Base-by-base conservation (phyloP, 2,888 invertebrate genomes). In the Coelopa pilipes region DNA sequence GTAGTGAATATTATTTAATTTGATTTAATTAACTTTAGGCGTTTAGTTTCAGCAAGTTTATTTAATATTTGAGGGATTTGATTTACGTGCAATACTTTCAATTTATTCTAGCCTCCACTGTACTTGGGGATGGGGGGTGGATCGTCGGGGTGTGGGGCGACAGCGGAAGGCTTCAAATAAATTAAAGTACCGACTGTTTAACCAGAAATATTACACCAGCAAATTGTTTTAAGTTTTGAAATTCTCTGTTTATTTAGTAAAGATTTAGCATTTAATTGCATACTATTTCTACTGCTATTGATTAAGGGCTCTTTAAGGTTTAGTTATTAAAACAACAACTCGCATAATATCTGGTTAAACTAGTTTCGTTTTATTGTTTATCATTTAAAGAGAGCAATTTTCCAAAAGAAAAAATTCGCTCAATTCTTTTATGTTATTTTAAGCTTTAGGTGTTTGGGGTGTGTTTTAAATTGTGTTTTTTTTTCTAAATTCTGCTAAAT, bases 171-270 rank as follows among this genome's bases (percentile, higher is more conserved):
- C 81, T 82, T 82, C 80, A 86, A 86, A 86, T 86, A 86, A 86
- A 85, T 82, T 81, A 82, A 85, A 85, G 85, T 83, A 85, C 82
- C 82, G 85, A 82, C 82, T 82, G 85, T 84, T 84, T 85, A 86
- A 86, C 85, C 84, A 84, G 84, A 82, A 80, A 86, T 86, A 86
- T 86, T 86, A 86, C 86, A 86, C 86, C 86, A 86, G 84, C 86
- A 79, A 83, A 86, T 86, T 86, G 86, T 86, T 86, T 83, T 81
- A 81, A 82, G 84, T 66, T 66, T 66, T 21, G 50, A 66, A 66
- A 50, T 66, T 11, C n/a, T 21, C 50, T 66, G 50, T 63, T 49
- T 72, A 65, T 47, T 24, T n/a, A 17, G 53, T 63, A 24, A 63
- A 60, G 46, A 65, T 72, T 55, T 65, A 47, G 34, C 46, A 55